Conservation (phyloP, 2,797 vertebrate species). For the Lepus oiostolus region DNA sequence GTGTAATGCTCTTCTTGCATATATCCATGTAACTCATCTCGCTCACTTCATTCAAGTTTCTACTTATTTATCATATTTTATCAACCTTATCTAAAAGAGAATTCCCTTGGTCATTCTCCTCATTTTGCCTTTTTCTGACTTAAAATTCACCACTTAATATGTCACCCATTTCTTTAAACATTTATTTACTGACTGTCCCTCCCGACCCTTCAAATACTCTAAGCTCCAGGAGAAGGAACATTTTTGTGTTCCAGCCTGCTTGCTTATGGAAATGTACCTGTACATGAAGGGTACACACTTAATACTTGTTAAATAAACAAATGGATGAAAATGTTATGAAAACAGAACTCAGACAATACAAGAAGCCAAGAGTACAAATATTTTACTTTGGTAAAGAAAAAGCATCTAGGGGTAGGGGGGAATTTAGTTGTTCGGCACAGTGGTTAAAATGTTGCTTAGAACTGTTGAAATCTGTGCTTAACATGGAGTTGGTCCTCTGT, state of each 20-base stretch:
- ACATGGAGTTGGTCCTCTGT: no score
- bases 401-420: no score
- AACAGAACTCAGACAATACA: not conserved
- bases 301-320: not conserved
- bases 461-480: no score
- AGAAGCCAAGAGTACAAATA: not conserved
- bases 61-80: not conserved
- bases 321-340: not conserved
- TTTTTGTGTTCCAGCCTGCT: not conserved
- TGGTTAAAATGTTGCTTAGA: no score
- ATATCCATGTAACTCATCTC: not conserved
- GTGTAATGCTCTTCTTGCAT: not conserved
- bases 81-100: not conserved
- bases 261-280: not conserved
- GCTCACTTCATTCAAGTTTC: not conserved
- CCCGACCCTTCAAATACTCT: not conserved
- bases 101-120: not conserved
- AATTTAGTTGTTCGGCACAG: no score
- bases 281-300: not conserved
- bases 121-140: not conserved
- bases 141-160: not conserved
- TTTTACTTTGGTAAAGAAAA: not conserved
- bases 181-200: not conserved
- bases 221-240: not conserved
- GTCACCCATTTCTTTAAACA: not conserved